Conservation (phyloP, 2,113 vertebrate genomes). For the Ameiurus melas region DNA sequence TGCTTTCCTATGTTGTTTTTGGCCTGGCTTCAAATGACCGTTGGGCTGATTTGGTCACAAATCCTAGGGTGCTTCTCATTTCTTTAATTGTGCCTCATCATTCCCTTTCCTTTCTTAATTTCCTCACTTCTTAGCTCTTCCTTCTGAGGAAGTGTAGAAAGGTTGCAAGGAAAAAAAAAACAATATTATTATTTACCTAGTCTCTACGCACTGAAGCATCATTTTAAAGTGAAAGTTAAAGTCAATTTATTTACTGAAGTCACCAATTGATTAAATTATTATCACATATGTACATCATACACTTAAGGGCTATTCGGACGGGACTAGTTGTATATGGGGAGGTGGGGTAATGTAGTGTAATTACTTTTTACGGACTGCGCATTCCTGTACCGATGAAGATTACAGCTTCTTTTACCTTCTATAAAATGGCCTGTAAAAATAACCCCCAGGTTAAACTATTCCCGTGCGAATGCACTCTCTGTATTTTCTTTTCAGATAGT, state of each 20-base stretch:
- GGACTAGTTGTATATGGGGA: no score
- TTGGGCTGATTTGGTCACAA: not conserved
- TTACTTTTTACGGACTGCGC: no score
- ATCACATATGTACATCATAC: not conserved
- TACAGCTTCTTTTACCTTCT: no score
- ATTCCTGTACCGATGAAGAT: no score
- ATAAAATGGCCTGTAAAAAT: no score
- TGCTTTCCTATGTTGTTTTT: not conserved
- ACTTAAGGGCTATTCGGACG: no score
- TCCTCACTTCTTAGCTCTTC: not conserved
- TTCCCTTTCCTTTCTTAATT: not conserved
- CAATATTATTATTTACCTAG: not conserved
- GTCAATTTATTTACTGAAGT: not conserved
- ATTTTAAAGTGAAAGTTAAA: not conserved
- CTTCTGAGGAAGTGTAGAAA: not conserved
- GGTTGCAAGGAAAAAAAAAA: not conserved
- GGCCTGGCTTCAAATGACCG: not conserved
- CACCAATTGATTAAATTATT: not conserved
- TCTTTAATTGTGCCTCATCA: not conserved
- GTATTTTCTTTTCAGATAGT: no score
- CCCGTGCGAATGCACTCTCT: no score
- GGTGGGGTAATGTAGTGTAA: no score
- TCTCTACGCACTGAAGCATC: not conserved
- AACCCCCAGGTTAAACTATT: no score
- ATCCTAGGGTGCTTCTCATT: not conserved